A percentile compares a stretch with the other conserved stretches of the same genome.
Conservation (phyloP, 2,113 vertebrate genomes). For the Onychostoma macrolepis region DNA sequence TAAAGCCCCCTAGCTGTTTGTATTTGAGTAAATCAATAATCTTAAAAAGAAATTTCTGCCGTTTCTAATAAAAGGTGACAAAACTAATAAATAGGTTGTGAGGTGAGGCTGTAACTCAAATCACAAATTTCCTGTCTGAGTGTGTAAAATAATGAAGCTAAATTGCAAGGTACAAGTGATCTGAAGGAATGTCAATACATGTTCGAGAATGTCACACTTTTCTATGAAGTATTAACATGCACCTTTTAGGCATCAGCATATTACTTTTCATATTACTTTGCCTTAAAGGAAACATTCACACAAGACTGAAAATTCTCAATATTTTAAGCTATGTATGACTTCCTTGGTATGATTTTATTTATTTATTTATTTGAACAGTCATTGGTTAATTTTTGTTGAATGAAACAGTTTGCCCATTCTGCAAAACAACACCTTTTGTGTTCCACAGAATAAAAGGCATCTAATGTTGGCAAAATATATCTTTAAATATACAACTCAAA, state of each 20-base stretch:
- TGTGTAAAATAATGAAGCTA: constrained; percentile 12
- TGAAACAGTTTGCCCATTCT: neutral
- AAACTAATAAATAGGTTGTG: neutral
- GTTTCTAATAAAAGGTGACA: constrained; percentile 4
- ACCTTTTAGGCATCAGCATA: neutral
- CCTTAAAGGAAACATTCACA: neutral
- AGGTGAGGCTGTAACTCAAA: neutral
- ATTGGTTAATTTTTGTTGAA: no score
- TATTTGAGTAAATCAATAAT: constrained; percentile 25
- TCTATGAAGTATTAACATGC: neutral
- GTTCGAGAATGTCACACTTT: neutral
- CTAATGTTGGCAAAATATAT: no score
- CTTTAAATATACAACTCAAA: neutral
- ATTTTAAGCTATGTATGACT: neutral
- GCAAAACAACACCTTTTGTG: no score
- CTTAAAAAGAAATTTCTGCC: constrained; percentile 5
- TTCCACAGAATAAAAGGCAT: no score
- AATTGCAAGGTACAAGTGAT: neutral
- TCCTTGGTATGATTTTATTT: no score
- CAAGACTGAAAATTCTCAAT: neutral
- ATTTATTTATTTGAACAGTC: neutral
- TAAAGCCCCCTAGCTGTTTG: constrained; percentile 24
- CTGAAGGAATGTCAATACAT: neutral
- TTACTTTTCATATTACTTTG: neutral
- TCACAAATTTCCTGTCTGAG: neutral